These are phyloP conservation scores for Silvanus unidentatus DNA, from an alignment of 2,888 invertebrate species.

Conservation along the genomic window DNA sequence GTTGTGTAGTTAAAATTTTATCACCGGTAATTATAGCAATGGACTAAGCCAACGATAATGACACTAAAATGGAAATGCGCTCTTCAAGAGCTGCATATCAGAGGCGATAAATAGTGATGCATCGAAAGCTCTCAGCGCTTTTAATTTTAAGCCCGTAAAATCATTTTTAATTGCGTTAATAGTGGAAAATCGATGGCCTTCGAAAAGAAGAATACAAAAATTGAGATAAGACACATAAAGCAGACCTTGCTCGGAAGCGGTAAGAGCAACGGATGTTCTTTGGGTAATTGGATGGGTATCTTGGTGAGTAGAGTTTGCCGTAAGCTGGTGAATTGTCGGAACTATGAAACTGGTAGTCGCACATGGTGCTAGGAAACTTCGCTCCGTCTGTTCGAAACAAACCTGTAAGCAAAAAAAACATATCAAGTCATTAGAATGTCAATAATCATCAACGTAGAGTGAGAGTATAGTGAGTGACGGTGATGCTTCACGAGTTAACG, in stretches of 20 bases:
- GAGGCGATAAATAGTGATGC: no score
- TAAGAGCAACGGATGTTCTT: conserved; percentile 86
- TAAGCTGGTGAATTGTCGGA: conserved; percentile 62
- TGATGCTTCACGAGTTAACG: neutral
- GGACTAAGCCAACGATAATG: no score
- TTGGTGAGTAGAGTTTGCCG: conserved; percentile 84
- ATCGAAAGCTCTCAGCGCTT: no score
- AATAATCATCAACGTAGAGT: no score
- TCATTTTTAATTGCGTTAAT: neutral
- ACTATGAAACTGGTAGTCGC: conserved; percentile 80
- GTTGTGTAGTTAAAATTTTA: no score
- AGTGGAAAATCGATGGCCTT: neutral
- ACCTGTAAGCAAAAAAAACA: conserved; percentile 63
- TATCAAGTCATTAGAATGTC: no score
- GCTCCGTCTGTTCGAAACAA: conserved; percentile 77
- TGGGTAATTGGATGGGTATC: conserved; percentile 93
- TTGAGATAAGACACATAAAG: no score
- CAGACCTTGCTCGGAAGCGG: conserved; percentile 78
- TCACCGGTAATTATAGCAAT: no score
- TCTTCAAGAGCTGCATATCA: no score
- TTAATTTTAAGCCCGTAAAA: neutral
- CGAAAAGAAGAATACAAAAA: no score
- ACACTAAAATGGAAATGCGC: no score
- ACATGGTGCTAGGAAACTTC: conserved; percentile 68
- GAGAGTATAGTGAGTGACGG: no score